Base-by-base conservation (phyloP, 2,113 vertebrate species). In the Prionailurus bengalensis region DNA sequence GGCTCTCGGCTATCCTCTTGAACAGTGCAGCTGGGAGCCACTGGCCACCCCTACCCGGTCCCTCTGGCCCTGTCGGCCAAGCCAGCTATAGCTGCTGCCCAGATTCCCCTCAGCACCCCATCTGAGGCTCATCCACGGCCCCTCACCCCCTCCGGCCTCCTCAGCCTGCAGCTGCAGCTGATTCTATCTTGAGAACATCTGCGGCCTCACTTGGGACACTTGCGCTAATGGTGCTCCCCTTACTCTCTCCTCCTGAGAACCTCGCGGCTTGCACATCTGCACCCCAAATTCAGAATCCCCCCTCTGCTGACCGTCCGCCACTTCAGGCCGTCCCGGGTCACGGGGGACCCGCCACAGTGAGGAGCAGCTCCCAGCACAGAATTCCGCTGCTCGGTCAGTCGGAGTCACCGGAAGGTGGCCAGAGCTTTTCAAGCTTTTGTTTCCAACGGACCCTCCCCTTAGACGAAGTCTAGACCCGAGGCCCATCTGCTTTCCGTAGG, bases 1-100 rank as follows among this genome's bases (percentile, higher is more conserved):
- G 19, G 58, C 42, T 68, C 27, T 16, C 31, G n/a, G 76, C 42
- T 8, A 16, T 3, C 36, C 29, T 92, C n/a, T 29, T 27, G 4
- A 16, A 8, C 36, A 0, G n/a, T 3, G 25, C 2, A 55, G 19
- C 42, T 51, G 3, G 1, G 76, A 14, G 9, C 14, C n/a, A 0
- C 66, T 0, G 1, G 61, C 48, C 36, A 5, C 31, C 66, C 66
- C 33, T 0, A 16, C 66, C 33, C 33, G 9, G 33, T 42, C 36
- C 58, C 53, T 33, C 61, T 25, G 79, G 65, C 17, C 45, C 70
- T 36, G 48, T 66, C 31, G 31, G 80, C 51, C 12, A 14, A 61
- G 19, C 55, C 29, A 16, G 91, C 66, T 74, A 23, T 2, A 31
- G 65, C 27, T 65, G 66, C 27, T 23, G 2, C 19, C 45, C 9